Base-by-base conservation (phyloP, 2,888 invertebrate species). In the Cephus runcator region DNA sequence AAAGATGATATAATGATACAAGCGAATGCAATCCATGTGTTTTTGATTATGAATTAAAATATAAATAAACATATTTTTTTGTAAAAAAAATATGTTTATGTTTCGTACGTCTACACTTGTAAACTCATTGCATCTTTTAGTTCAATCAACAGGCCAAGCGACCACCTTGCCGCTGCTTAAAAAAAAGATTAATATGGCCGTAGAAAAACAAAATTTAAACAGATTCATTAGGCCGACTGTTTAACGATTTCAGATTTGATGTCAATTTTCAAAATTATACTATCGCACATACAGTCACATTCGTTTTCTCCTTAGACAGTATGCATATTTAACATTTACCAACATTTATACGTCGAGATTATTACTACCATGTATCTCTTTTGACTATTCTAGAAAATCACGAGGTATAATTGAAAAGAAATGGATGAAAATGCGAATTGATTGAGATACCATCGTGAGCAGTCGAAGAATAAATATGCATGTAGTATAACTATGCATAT, bases 141-240 rank as follows among this genome's bases (percentile, higher is more conserved):
- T 56, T 23, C 2, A 9, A 23, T 56, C 56, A 56, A 23, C 23
- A 23, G 23, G 9, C 23, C 9, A 23, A 23, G 56, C 2, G 2
- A 6, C 23, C 6, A 15, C 15, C 4, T 15, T 40, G 1, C 40
- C 4, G 15, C 6, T 40, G 15, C 6, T 40, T 6, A 4, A 40
- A 40, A 6, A 15, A 40, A 15, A 40, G 15, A 40, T 15, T 40
- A 40, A 2, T 4, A 69, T 85, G 82, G 81, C 84, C 81, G 85
- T 83, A 79, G 79, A 83, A 34, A 81, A 82, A 82, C 69, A 79
- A 78, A 76, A 73, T 69, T 69, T 78, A 79, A 79, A 80, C 82
- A 23, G 23, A 76, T 80, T 76, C 68, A 69, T 81, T 86, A 86
- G 86, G 85, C 86, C 85, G 79, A 75, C 34, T 75, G 34, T 33